phyloP scores from a whole-genome alignment of 2,888 invertebrate genomes.

The Gari tellinella region DNA sequence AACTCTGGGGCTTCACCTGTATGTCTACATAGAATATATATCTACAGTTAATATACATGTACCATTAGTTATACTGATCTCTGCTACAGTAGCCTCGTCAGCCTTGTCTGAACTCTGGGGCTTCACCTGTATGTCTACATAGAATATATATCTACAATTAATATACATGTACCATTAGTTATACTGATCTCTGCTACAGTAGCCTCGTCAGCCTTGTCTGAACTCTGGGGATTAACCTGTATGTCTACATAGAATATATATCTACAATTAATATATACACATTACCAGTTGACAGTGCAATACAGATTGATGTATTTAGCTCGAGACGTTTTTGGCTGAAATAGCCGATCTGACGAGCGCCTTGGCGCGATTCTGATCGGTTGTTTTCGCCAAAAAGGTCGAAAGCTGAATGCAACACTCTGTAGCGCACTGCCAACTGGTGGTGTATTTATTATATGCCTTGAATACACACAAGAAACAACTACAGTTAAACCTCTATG shows the following conservation, averaged over 20 bases:
- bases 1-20: background rate
- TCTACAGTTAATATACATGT: background rate
- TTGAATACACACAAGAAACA: no score
- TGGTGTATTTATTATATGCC: no score
- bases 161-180: no score
- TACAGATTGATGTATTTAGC: no score
- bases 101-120: background rate
- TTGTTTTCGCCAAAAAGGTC: no score
- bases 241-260: background rate
- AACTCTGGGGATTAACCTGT: background rate
- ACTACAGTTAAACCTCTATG: no score
- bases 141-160: background rate
- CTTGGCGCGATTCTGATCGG: no score
- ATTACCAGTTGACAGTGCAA: no score
- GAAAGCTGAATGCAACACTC: no score
- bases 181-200: slow-evolving; percentile 7
- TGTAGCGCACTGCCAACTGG: no score
- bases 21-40: background rate
- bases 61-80: slow-evolving; percentile 5
- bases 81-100: slow-evolving; percentile 2
- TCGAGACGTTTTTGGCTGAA: no score
- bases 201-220: background rate
- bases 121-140: slow-evolving; percentile 1
- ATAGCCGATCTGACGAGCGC: no score
- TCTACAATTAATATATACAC: background rate